These are phyloP conservation scores for Eclectus roratus DNA, from an alignment of 2,113 vertebrate species.

Conservation along the genomic window DNA sequence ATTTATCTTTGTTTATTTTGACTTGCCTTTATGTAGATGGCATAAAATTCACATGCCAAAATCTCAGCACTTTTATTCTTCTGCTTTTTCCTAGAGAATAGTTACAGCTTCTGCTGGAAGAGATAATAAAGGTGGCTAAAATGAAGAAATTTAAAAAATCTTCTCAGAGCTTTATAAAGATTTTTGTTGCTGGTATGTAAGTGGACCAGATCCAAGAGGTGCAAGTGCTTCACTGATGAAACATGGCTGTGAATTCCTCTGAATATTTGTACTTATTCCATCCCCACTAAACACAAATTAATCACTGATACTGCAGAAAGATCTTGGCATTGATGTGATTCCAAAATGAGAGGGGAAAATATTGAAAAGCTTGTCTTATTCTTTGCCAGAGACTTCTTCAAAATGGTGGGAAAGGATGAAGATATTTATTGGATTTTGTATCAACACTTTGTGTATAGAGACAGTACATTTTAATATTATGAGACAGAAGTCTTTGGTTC, in stretches of 20 bases:
- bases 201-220: not conserved
- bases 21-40: not conserved
- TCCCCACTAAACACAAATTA: not conserved
- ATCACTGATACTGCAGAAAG: not conserved
- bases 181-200: not conserved
- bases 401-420: not conserved
- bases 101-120: not conserved
- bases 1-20: not conserved
- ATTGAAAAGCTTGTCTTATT: not conserved
- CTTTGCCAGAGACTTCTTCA: not conserved
- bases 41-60: not conserved
- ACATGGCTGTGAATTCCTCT: not conserved
- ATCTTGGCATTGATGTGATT: not conserved
- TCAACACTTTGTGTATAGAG: not conserved
- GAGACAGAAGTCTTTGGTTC: not conserved
- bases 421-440: not conserved
- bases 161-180: not conserved
- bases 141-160: fast-evolving
- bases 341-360: not conserved
- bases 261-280: not conserved
- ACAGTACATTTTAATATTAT: not conserved
- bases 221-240: not conserved
- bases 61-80: not conserved
- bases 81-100: not conserved
- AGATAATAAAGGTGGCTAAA: not conserved